These are phyloP conservation scores for Thamnophis sirtalis DNA, from an alignment of 2,113 vertebrate genomes.

Conservation along the genomic window DNA sequence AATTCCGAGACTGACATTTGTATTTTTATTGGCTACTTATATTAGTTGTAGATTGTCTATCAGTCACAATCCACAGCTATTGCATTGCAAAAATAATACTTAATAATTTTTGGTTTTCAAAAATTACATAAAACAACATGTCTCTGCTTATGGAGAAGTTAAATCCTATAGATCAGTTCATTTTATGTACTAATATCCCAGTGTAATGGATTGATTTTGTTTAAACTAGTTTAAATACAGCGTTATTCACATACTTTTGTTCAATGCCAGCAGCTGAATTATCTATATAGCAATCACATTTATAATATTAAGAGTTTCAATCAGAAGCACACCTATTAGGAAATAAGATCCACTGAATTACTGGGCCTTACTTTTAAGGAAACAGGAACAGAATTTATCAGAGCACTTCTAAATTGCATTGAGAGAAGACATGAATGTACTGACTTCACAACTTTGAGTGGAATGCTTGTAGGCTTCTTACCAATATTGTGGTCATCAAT, in stretches of 20 bases:
- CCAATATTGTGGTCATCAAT: background rate
- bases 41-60: background rate
- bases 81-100: background rate
- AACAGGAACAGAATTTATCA: background rate
- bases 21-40: background rate
- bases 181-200: background rate
- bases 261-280: accelerated
- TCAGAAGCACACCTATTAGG: background rate
- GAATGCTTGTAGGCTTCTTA: background rate
- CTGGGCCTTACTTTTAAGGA: background rate
- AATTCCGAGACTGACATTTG: background rate
- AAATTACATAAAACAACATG: background rate
- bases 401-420: background rate
- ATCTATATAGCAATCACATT: background rate
- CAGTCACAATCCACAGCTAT: background rate
- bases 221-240: background rate
- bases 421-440: background rate
- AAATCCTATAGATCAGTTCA: background rate
- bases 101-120: background rate
- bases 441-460: background rate
- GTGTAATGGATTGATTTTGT: background rate
- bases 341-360: background rate
- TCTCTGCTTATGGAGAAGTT: background rate
- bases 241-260: background rate
- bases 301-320: accelerated